phyloP scores from a whole-genome alignment of 2,888 invertebrate species.

The Microchrysa polita region DNA sequence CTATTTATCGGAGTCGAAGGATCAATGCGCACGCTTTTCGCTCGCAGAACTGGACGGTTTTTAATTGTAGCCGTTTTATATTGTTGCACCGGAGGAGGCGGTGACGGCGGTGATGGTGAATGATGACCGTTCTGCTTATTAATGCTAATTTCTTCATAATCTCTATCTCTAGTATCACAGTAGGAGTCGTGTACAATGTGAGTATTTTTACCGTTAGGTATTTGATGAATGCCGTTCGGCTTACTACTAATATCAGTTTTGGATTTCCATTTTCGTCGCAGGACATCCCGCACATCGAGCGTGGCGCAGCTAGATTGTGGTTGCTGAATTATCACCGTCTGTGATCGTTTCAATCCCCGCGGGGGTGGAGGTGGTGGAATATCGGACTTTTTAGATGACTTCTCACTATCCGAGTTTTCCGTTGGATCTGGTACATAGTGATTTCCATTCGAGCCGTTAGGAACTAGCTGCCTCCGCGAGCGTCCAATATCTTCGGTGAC shows the following conservation, averaged over 20 bases:
- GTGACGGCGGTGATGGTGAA: conserved; percentile 38
- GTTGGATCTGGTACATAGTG: conserved; percentile 60
- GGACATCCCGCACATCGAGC: conserved; percentile 54
- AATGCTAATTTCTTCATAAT: conserved; percentile 45
- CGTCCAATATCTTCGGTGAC: conserved; percentile 51
- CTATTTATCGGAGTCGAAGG: background rate
- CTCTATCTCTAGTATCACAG: conserved; percentile 57
- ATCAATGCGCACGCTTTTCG: conserved; percentile 56
- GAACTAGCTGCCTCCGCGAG: conserved; percentile 16
- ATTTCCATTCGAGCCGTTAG: conserved; percentile 50
- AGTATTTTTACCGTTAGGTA: conserved; percentile 13
- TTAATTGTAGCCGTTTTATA: conserved; percentile 53
- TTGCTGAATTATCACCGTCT: conserved; percentile 59
- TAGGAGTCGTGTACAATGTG: conserved; percentile 42
- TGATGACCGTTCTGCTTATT: conserved; percentile 29
- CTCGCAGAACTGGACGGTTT: conserved; percentile 56
- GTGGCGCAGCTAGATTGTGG: conserved; percentile 53
- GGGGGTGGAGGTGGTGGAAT: conserved; percentile 46
- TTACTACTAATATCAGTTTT: conserved; percentile 48
- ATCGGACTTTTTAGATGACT: background rate
- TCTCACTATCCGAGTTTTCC: conserved; percentile 47
- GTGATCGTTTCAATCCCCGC: conserved; percentile 58
- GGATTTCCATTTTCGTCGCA: conserved; percentile 53
- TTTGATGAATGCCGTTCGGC: conserved; percentile 17
- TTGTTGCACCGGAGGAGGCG: conserved; percentile 41